Conservation (phyloP, 1,140 invertebrate species). For the Drosophila pachea region DNA sequence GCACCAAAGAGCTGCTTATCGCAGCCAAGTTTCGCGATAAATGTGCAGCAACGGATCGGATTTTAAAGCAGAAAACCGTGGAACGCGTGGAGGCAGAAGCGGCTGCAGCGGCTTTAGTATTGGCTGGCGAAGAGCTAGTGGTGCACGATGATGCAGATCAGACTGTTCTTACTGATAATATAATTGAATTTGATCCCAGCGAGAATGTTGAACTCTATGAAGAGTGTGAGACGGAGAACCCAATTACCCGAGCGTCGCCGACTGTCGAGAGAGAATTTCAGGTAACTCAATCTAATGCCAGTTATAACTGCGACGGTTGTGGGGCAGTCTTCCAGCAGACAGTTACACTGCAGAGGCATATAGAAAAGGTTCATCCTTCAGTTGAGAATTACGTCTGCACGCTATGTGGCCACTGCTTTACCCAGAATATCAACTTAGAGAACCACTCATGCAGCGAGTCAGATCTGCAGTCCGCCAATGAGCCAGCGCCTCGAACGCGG, state of each 20-base stretch:
- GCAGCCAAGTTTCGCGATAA: constrained; percentile 59
- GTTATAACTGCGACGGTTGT: constrained; percentile 48
- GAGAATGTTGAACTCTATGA: constrained; percentile 21
- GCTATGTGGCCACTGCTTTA: constrained; percentile 41
- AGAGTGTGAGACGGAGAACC: constrained; percentile 10
- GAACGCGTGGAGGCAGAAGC: not conserved
- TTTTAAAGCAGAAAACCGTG: not conserved
- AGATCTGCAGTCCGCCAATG: not conserved
- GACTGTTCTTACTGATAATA: constrained; percentile 4
- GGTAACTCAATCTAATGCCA: not conserved
- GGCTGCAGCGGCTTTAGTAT: not conserved
- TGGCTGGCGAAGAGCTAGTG: not conserved
- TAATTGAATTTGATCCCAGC: constrained; percentile 40
- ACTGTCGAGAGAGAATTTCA: no score
- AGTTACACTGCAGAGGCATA: constrained; percentile 40
- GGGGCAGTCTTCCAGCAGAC: constrained; percentile 53
- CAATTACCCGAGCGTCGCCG: not conserved
- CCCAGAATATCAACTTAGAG: constrained; percentile 14
- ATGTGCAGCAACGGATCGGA: constrained; percentile 38
- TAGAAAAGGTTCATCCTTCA: constrained; percentile 36
- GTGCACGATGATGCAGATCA: not conserved
- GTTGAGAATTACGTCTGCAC: constrained; percentile 24
- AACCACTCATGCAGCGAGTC: constrained; percentile 31
- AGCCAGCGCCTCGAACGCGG: not conserved
- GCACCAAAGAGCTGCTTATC: constrained; percentile 55